These are phyloP conservation scores for Erethizon dorsatum DNA, from an alignment of 2,797 vertebrate species.

Conservation along the genomic window DNA sequence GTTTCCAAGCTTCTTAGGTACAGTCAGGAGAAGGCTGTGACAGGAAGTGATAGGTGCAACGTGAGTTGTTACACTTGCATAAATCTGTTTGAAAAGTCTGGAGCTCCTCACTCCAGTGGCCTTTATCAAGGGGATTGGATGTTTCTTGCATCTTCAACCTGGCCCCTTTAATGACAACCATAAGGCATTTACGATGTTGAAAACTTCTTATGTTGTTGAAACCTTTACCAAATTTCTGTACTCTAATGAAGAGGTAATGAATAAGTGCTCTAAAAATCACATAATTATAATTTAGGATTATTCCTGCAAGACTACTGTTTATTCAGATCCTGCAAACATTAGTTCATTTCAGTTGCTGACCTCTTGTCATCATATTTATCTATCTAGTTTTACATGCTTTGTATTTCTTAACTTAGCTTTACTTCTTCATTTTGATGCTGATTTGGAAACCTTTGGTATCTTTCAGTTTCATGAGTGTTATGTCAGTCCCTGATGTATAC, in stretches of 20 bases:
- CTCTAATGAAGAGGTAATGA: background rate
- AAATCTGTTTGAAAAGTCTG: background rate
- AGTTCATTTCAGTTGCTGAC: background rate
- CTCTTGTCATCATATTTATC: background rate
- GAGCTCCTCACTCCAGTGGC: background rate
- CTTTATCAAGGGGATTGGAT: background rate
- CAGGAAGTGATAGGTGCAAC: background rate
- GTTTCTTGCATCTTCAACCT: background rate
- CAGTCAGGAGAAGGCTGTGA: background rate
- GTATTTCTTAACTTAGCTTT: background rate
- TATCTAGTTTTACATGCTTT: background rate
- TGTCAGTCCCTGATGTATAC: background rate
- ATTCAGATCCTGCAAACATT: background rate
- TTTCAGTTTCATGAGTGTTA: background rate
- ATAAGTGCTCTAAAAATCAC: background rate
- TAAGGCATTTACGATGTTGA: background rate
- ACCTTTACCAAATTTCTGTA: background rate
- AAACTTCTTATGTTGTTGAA: background rate
- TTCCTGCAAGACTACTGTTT: background rate
- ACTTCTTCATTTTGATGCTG: background rate
- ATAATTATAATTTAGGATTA: background rate
- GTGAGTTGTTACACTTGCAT: too few relatives aligned
- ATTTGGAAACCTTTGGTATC: background rate
- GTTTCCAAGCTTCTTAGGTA: accelerated
- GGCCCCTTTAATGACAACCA: too few relatives aligned